Evolutionary conservation across 2,888 invertebrate genomes (phyloP).

Genomic region (Mechanitis messenoides): DNA sequence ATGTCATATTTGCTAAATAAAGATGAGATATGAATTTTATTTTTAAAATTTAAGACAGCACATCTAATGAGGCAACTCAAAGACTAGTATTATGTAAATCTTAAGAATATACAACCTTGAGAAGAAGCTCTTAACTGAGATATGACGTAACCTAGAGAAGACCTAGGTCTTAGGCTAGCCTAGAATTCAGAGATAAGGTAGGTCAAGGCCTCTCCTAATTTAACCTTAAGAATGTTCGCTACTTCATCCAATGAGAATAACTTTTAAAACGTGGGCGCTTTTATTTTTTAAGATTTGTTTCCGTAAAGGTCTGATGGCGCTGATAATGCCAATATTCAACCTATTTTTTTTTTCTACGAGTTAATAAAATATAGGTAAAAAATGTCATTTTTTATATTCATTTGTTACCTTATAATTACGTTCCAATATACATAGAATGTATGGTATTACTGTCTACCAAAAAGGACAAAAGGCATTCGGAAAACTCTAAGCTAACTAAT

Average conservation of each 20-base stretch:
- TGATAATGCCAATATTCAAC: background rate
- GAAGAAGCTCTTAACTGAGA: slow-evolving; percentile 2
- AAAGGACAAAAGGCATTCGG: background rate
- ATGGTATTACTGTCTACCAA: background rate
- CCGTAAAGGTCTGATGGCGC: too few relatives aligned
- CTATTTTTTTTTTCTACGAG: background rate
- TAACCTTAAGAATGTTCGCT: slow-evolving; percentile 15
- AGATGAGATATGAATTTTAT: background rate
- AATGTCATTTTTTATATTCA: too few relatives aligned
- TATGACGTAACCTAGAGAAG: slow-evolving; percentile 6
- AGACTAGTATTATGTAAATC: slow-evolving; percentile 4
- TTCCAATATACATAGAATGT: too few relatives aligned
- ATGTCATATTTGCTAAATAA: too few relatives aligned
- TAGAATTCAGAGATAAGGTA: slow-evolving; percentile 17
- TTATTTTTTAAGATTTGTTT: background rate
- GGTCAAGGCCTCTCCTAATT: slow-evolving; percentile 19
- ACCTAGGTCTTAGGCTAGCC: slow-evolving; percentile 9
- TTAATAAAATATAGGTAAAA: too few relatives aligned
- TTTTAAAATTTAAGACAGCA: background rate
- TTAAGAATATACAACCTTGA: slow-evolving; percentile 5
- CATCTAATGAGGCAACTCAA: slow-evolving; percentile 2
- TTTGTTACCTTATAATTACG: too few relatives aligned
- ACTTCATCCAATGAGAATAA: background rate
- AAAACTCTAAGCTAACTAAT: slow-evolving; percentile 3
- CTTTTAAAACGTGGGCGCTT: background rate